Evolutionary conservation across 2,113 vertebrate genomes (phyloP).

Genomic region (Vulpes ferrilata): DNA sequence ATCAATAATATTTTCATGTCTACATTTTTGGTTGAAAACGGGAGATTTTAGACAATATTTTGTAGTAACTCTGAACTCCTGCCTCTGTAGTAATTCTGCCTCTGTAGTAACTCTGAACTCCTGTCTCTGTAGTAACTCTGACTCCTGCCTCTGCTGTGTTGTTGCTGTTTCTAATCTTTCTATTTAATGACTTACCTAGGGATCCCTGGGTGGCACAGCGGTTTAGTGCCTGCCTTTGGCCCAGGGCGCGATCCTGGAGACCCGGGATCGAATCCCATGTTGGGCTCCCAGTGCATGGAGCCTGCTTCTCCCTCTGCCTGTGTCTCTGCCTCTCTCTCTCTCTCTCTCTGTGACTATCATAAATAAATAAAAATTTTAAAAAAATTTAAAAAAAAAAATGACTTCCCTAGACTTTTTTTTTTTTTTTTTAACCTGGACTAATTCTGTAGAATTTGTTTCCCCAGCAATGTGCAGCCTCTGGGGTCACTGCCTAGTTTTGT

Average conservation of each 20-base stretch:
- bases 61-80: background rate
- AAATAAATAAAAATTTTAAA: no score
- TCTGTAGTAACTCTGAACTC: background rate
- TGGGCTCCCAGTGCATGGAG: no score
- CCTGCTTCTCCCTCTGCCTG: no score
- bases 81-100: background rate
- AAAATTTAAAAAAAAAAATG: background rate
- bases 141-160: background rate
- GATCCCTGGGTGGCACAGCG: no score
- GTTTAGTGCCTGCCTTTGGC: no score
- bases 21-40: background rate
- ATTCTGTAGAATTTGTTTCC: background rate
- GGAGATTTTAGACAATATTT: slow-evolving; percentile 3
- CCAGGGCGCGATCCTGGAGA: no score
- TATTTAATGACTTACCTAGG: background rate
- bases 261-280: no score
- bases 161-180: background rate
- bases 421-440: background rate
- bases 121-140: background rate
- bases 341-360: no score
- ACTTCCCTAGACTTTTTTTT: background rate
- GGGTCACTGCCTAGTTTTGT: background rate
- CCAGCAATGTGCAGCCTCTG: background rate
- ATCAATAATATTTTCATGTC: background rate
- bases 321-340: no score